Evolutionary conservation across 2,797 vertebrate species (phyloP), one percentile per base, ranked within the genome.

Genomic region (Pangasius krempfi): DNA sequence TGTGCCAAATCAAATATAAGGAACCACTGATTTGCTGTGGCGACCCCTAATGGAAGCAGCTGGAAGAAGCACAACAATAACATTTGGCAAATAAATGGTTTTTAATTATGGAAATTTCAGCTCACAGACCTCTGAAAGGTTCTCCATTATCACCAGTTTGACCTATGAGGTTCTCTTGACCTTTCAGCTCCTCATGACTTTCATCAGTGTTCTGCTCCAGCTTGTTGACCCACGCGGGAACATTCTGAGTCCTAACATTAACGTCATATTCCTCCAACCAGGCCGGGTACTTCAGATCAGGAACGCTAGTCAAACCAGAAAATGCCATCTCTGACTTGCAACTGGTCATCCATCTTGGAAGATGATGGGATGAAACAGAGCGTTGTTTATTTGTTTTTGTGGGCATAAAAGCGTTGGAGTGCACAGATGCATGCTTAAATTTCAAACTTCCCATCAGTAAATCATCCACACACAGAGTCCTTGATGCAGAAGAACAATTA

Each of bases 271-370:
- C 93, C 52, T 92, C 92, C 16, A 97, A 93, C 96, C 96, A 97
- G 27, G 90, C 4, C 0, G 96, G 96, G 81, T 96, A 96, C 58
- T 90, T 94, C 54, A 92, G 89, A 52, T 95, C 94, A 44, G 97
- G 96, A 88, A 96, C 68, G 30, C 96, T 96, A 25, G 93, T 95
- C 90, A 97, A 89, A 5, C 94, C 96, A 0, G 96, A 96, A 78
- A 97, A 92, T 47, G 93, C 94, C 86, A 97, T 92, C 5, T 96
- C 95, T 0, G 95, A 94, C 89, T 95, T 97, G 88, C 94, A 94
- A 89, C 95, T 95, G n/a, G 96, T 97, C 60, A 97, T 92, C 96
- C 97, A 97, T 66, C 96, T 93, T 0, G 97, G 96, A 87, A 97
- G 96, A 87, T 94, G 93, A 79, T 93, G 93, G 80, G 88, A 87